Percentiles rank a stretch among this genome's conserved stretches.
phyloP scores from a whole-genome alignment of 2,888 invertebrate genomes.

The Notodonta ziczac region DNA sequence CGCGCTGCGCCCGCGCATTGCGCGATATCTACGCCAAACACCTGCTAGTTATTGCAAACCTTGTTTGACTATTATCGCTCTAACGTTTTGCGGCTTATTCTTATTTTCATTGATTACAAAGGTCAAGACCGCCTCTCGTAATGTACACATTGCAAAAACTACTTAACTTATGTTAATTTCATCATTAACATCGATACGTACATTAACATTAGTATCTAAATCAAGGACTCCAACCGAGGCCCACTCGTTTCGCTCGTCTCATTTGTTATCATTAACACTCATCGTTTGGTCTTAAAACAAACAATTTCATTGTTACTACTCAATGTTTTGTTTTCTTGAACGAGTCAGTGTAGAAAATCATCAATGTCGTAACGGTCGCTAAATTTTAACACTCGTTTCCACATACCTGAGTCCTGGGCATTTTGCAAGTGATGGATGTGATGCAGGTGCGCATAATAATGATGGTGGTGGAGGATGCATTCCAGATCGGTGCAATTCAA shows the following conservation, averaged over 20 bases:
- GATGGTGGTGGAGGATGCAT: constrained; percentile 90
- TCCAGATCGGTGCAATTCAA: constrained; percentile 91
- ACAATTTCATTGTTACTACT: constrained; percentile 67
- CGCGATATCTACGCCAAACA: constrained; percentile 68
- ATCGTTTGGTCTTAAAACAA: constrained; percentile 64
- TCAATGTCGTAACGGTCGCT: constrained; percentile 36
- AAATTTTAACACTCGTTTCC: constrained; percentile 30
- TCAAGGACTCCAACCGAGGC: constrained; percentile 53
- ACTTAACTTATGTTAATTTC: constrained; percentile 31
- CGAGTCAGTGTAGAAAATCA: constrained; percentile 47
- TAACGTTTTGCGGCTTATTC: constrained; percentile 54
- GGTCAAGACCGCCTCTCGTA: constrained; percentile 63
- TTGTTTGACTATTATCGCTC: constrained; percentile 60
- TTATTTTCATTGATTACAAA: constrained; percentile 60
- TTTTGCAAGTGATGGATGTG: constrained; percentile 88
- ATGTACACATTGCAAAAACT: constrained; percentile 48
- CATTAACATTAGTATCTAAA: constrained; percentile 43
- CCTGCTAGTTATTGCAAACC: constrained; percentile 65
- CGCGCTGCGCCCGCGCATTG: constrained; percentile 52
- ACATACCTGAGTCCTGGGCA: constrained; percentile 86
- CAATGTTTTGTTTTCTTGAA: constrained; percentile 60
- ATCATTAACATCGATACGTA: constrained; percentile 46
- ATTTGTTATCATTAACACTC: constrained; percentile 72
- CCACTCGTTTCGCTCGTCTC: constrained; percentile 46
- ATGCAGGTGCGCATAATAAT: constrained; percentile 89